These are phyloP conservation scores for Pelagia noctiluca DNA, from an alignment of 30 jellyfish, hydroid and myxozoan species.

Conservation along the genomic window DNA sequence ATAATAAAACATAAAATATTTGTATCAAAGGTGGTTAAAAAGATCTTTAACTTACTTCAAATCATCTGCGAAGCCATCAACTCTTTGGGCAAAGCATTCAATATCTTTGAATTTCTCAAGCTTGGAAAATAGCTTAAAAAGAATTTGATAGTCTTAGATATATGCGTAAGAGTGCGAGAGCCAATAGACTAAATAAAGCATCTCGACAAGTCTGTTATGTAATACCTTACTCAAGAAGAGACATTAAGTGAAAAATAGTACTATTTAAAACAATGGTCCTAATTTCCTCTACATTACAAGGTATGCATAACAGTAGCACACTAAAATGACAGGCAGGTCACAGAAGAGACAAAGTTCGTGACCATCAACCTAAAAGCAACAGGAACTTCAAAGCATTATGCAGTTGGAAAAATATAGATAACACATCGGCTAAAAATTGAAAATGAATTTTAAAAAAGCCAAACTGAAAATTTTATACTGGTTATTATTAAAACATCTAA, in stretches of 20 bases:
- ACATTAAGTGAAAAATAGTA: too few species aligned
- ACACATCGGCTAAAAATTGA: not conserved
- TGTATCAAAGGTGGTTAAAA: not conserved
- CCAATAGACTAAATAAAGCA: too few species aligned
- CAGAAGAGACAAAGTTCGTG: too few species aligned
- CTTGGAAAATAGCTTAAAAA: constrained; percentile 27
- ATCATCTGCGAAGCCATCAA: constrained; percentile 11
- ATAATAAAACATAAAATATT: not conserved
- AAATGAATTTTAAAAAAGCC: not conserved
- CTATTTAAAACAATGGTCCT: too few species aligned
- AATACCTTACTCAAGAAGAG: too few species aligned
- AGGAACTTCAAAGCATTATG: not conserved
- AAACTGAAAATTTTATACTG: not conserved
- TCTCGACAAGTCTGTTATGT: too few species aligned
- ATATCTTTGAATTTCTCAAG: constrained; percentile 18
- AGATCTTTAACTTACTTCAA: constrained; percentile 13
- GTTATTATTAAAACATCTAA: not conserved
- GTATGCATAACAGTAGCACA: too few species aligned
- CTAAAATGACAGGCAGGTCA: too few species aligned
- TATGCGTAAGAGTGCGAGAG: too few species aligned
- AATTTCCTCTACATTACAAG: too few species aligned
- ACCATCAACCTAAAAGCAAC: too few species aligned
- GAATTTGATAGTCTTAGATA: too few species aligned
- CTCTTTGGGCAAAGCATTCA: constrained; percentile 45
- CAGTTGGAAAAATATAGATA: not conserved